Evolutionary conservation across 2,113 vertebrate genomes (phyloP).

Genomic region (Bucco capensis): DNA sequence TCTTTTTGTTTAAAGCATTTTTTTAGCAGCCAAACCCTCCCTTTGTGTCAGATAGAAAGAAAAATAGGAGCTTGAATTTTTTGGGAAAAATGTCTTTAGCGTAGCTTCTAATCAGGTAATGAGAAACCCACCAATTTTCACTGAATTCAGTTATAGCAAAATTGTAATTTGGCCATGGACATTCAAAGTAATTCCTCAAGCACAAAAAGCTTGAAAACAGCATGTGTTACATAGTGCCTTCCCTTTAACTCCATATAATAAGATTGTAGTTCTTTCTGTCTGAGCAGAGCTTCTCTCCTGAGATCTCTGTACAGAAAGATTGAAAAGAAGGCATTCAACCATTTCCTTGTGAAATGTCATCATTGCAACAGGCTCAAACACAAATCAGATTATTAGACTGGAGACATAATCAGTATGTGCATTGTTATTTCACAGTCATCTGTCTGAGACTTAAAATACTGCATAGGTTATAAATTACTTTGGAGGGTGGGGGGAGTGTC

Average conservation of each 20-base stretch:
- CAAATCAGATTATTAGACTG: constrained; percentile 16
- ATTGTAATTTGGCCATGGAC: neutral
- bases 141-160: neutral
- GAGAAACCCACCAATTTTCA: neutral
- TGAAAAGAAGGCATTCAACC: neutral
- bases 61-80: neutral
- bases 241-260: neutral
- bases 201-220: neutral
- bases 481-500: neutral
- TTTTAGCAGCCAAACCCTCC: neutral
- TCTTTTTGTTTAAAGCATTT: neutral
- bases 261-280: neutral
- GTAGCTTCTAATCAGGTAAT: neutral
- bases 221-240: neutral
- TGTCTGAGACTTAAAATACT: constrained; percentile 13
- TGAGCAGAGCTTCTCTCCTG: neutral
- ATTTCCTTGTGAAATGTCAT: constrained; percentile 25
- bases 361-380: neutral
- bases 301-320: neutral
- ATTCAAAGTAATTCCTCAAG: neutral
- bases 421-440: neutral
- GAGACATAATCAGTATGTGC: neutral
- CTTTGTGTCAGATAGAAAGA: neutral
- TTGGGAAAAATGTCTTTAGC: neutral
- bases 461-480: neutral